These are phyloP conservation scores for Xiphophorus birchmanni DNA, from an alignment of 2,797 vertebrate species.

Conservation along the genomic window DNA sequence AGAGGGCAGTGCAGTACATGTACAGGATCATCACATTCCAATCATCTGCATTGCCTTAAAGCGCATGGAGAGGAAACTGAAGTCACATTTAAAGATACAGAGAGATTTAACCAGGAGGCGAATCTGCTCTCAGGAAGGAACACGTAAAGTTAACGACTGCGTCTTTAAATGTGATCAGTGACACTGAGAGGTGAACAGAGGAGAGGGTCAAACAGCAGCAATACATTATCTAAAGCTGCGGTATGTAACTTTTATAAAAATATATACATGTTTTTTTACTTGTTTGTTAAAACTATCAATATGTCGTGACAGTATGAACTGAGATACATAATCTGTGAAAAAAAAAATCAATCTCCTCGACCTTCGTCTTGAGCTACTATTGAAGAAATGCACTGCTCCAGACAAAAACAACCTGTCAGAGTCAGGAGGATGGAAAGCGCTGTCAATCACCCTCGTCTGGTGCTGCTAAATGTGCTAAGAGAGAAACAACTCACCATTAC, in stretches of 20 bases:
- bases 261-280: too few species aligned
- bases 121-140: neutral
- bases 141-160: neutral
- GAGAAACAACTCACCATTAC: neutral
- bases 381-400: too few species aligned
- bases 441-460: too few species aligned
- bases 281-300: too few species aligned
- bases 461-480: neutral
- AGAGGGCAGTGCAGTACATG: neutral
- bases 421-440: too few species aligned
- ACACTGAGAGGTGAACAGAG: neutral
- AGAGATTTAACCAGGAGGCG: neutral
- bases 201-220: neutral
- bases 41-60: conserved; percentile 80
- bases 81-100: conserved; percentile 1
- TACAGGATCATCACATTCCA: conserved; percentile 18
- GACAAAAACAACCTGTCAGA: too few species aligned
- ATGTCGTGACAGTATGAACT: too few species aligned
- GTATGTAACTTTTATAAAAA: too few species aligned
- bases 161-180: neutral
- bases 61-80: conserved; percentile 71
- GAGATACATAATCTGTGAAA: too few species aligned
- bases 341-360: too few species aligned
- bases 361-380: too few species aligned
- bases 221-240: neutral